These are phyloP conservation scores for Lasioglossum villosulum DNA, from an alignment of 2,888 invertebrate genomes.

Conservation along the genomic window DNA sequence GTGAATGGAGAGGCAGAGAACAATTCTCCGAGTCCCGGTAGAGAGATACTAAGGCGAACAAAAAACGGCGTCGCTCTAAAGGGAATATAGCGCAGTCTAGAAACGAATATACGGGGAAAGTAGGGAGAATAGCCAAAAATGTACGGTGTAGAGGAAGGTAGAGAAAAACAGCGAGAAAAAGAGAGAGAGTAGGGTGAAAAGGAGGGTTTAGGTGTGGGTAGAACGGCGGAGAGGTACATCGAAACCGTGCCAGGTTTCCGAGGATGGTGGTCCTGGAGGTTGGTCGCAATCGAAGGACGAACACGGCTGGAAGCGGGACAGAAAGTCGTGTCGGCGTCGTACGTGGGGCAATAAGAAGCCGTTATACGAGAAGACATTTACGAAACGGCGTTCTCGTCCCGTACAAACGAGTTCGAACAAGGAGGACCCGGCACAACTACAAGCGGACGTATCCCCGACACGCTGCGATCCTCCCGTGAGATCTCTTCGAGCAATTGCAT, in stretches of 20 bases:
- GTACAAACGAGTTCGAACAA: constrained; percentile 58
- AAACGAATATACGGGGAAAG: constrained; percentile 5
- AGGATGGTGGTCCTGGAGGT: constrained; percentile 17
- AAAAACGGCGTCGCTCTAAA: constrained; percentile 8
- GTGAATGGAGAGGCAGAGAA: constrained; percentile 9
- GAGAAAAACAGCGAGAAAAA: neutral
- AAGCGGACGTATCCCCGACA: constrained; percentile 44
- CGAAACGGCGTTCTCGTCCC: constrained; percentile 58
- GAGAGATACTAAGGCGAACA: neutral
- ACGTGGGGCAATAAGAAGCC: constrained; percentile 70
- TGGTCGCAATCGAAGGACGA: constrained; percentile 41
- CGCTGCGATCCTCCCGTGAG: constrained; percentile 58
- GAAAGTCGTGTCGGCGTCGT: constrained; percentile 62
- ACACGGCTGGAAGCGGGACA: constrained; percentile 46
- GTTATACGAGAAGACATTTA: constrained; percentile 71
- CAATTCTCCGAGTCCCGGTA: neutral
- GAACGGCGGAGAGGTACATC: constrained; percentile 22
- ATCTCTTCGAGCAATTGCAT: constrained; percentile 68
- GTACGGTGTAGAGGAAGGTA: neutral
- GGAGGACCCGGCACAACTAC: constrained; percentile 33
- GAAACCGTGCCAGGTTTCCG: constrained; percentile 54
- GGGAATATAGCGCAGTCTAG: neutral
- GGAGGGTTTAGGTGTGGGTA: neutral
- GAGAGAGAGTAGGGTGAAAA: neutral
- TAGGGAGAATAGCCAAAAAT: constrained; percentile 35